Evolutionary conservation across 2,797 vertebrate genomes (phyloP), one percentile per base, ranked within the genome.

Genomic region (Paramormyrops hopkinsi): DNA sequence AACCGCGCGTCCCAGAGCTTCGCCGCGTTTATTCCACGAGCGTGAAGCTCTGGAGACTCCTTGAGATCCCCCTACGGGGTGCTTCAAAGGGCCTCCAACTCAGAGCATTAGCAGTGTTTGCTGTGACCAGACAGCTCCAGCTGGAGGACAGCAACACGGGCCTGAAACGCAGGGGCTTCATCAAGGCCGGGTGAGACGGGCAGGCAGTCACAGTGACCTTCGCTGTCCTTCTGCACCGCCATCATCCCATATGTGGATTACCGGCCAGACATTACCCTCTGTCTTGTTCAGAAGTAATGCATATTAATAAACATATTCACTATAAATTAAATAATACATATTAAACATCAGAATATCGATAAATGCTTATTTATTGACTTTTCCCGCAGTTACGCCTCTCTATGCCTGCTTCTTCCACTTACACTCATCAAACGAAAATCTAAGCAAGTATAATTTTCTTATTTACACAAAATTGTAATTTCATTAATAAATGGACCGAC

Each of bases 81-180:
- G 44, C 88, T 88, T 88, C 65, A 56, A 56, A 86, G 50, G 88
- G 50, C 29, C 46, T 82, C 88, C 29, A 56, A 51, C 73, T 50
- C 50, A 33, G 88, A 37, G 19, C 48, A 25, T 17, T 25, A 82
- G 17, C 25, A 29, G 50, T 0, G 50, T 41, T 19, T 54, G 9
- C 14, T 79, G 9, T 25, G 9, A 22, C 8, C 29, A 51, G 3
- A 73, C 87, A n/a, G 6, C 3, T n/a, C 4, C 22, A 29, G 41
- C n/a, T 69, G 53, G n/a, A 88, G 56, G 86, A 62, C 56, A 14
- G 82, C 48, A 22, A 29, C 46, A 51, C 46, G 0, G n/a, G 22
- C 19, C 11, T 51, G 8, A 53, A 79, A 41, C 7, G 4, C 33
- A 79, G 56, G 86, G 41, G 56, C 37, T 4, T n/a, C 85, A 6